Conservation (phyloP, 1,140 invertebrate genomes). For the Ips nitidus region DNA sequence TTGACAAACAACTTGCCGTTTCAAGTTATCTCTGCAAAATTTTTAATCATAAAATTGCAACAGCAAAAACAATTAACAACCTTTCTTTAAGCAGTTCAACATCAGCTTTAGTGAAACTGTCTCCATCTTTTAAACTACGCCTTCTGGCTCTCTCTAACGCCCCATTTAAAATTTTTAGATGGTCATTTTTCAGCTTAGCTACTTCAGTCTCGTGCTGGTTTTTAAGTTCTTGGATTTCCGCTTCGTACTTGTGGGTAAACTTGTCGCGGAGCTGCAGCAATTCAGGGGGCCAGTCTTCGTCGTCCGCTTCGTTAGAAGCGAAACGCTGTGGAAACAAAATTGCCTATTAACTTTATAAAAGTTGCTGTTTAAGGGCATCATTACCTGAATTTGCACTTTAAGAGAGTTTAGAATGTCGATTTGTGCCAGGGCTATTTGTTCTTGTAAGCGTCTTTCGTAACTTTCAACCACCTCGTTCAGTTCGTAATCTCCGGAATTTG, state of each 20-base stretch:
- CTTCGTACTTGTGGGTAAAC: constrained; percentile 64
- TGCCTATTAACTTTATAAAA: not conserved
- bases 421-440: constrained; percentile 61
- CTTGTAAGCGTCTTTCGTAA: constrained; percentile 56
- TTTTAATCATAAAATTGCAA: not conserved
- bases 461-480: constrained; percentile 54
- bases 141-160: constrained; percentile 50
- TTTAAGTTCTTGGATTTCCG: constrained; percentile 54
- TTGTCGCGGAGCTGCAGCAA: constrained; percentile 66
- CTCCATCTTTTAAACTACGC: constrained; percentile 42
- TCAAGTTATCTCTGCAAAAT: constrained; percentile 60
- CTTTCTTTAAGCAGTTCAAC: constrained; percentile 46
- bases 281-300: constrained; percentile 69
- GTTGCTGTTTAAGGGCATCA: not conserved
- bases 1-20: constrained; percentile 59
- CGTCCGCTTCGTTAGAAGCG: constrained; percentile 62
- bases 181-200: constrained; percentile 59
- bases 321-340: constrained; percentile 57
- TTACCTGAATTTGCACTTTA: constrained; percentile 63
- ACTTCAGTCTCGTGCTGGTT: constrained; percentile 53
- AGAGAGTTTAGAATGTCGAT: constrained; percentile 61
- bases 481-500: constrained; percentile 51
- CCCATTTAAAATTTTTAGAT: constrained; percentile 53
- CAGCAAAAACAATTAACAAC: constrained; percentile 14
- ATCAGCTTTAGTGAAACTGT: constrained; percentile 37